These are phyloP conservation scores for Heterodera schachtii DNA, from an alignment of 1,140 invertebrate species.

Conservation along the genomic window DNA sequence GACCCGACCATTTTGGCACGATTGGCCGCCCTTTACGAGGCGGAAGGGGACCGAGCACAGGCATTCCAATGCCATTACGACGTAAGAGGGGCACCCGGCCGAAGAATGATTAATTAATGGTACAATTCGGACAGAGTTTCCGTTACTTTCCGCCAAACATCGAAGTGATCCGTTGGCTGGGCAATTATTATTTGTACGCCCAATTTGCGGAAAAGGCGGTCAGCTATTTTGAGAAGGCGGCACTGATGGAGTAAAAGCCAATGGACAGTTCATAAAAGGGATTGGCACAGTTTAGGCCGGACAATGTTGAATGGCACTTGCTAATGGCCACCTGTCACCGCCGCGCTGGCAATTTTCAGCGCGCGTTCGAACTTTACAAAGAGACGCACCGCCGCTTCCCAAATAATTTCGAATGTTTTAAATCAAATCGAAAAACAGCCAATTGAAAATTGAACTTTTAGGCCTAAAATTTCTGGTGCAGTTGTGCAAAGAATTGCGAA, in stretches of 20 bases:
- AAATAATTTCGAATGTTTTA: constrained; percentile 60
- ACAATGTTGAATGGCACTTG: constrained; percentile 65
- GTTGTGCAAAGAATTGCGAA: constrained; percentile 79
- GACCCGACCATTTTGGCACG: constrained; percentile 81
- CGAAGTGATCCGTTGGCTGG: constrained; percentile 85
- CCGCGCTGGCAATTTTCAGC: constrained; percentile 63
- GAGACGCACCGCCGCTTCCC: constrained; percentile 63
- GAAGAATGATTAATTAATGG: constrained; percentile 9
- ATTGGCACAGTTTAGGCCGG: constrained; percentile 53
- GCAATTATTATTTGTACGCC: constrained; percentile 85
- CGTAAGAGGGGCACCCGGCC: constrained; percentile 68
- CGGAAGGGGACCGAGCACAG: constrained; percentile 83
- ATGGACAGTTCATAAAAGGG: no score
- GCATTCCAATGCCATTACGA: constrained; percentile 89
- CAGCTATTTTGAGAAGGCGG: constrained; percentile 82
- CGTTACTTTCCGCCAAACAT: constrained; percentile 86
- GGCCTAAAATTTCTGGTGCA: constrained; percentile 81
- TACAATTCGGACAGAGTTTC: constrained; percentile 73
- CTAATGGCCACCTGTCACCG: constrained; percentile 62
- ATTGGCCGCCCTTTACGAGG: constrained; percentile 82
- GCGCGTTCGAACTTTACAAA: constrained; percentile 60
- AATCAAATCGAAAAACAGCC: constrained; percentile 2
- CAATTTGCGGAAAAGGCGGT: constrained; percentile 87
- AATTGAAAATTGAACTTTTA: no score
- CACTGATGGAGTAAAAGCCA: constrained; percentile 83